Conservation (phyloP, 1,140 invertebrate genomes). For the Pararge aegeria region DNA sequence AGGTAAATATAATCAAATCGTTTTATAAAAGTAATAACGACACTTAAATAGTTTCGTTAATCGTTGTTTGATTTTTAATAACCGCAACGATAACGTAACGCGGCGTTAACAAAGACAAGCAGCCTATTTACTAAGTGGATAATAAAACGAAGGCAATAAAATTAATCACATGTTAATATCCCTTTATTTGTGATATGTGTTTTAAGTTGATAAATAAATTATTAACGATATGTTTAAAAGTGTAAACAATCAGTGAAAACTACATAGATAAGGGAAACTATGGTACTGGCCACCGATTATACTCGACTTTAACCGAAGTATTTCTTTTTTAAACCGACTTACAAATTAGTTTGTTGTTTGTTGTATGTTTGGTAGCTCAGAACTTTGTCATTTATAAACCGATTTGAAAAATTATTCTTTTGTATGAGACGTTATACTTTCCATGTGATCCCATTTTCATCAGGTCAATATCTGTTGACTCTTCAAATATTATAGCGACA, state of each 20-base stretch:
- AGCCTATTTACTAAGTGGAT: not conserved
- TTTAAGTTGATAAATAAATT: not conserved
- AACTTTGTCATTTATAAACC: too few relatives aligned
- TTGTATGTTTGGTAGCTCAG: too few relatives aligned
- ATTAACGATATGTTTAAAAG: not conserved
- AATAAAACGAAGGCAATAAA: not conserved
- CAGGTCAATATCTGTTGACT: too few relatives aligned
- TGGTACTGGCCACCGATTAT: too few relatives aligned
- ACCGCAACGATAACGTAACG: not conserved
- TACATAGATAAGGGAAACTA: too few relatives aligned
- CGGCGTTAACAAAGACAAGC: not conserved
- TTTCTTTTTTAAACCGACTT: too few relatives aligned
- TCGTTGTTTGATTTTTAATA: conserved; percentile 4
- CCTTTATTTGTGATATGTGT: not conserved
- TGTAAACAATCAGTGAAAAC: not conserved
- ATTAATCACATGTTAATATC: not conserved
- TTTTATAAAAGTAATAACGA: not conserved
- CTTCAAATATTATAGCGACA: too few relatives aligned
- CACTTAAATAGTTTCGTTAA: not conserved
- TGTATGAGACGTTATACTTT: too few relatives aligned
- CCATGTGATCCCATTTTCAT: too few relatives aligned
- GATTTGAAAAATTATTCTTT: too few relatives aligned
- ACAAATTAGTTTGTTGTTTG: too few relatives aligned
- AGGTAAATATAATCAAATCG: not conserved
- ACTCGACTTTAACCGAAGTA: too few relatives aligned